Evolutionary conservation across 2,113 vertebrate species (phyloP).

Genomic region (Larimichthys crocea): DNA sequence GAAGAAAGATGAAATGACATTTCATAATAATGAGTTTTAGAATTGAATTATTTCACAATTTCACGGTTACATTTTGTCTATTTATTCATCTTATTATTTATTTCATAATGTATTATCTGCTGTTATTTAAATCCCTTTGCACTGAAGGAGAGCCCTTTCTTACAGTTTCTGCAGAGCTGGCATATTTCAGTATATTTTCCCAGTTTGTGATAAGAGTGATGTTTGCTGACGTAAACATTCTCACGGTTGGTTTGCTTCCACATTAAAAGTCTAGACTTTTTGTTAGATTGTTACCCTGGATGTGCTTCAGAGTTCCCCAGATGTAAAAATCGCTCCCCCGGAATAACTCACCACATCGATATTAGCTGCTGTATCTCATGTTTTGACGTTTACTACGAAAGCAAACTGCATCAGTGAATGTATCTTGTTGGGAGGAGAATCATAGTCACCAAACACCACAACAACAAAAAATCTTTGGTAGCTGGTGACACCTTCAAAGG

Average conservation of each 20-base stretch:
- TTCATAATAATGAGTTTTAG: neutral
- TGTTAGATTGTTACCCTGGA: neutral
- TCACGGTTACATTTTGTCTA: neutral
- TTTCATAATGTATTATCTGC: neutral
- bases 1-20: neutral
- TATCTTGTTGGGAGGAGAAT: constrained; percentile 9
- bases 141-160: neutral
- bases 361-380: neutral
- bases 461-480: no score
- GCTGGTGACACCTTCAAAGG: constrained; percentile 38
- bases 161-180: neutral
- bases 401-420: constrained; percentile 16
- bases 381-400: constrained; percentile 26
- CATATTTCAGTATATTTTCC: neutral
- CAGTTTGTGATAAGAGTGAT: neutral
- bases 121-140: neutral
- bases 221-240: neutral
- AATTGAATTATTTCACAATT: neutral
- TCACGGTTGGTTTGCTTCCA: neutral
- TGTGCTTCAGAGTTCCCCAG: neutral
- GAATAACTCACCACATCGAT: neutral
- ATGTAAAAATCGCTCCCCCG: neutral
- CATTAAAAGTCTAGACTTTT: neutral
- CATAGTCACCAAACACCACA: neutral
- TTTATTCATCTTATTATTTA: neutral